Evolutionary conservation across 2,797 vertebrate species (phyloP), one percentile per base, ranked within the genome.

Genomic region (Oreortyx pictus): DNA sequence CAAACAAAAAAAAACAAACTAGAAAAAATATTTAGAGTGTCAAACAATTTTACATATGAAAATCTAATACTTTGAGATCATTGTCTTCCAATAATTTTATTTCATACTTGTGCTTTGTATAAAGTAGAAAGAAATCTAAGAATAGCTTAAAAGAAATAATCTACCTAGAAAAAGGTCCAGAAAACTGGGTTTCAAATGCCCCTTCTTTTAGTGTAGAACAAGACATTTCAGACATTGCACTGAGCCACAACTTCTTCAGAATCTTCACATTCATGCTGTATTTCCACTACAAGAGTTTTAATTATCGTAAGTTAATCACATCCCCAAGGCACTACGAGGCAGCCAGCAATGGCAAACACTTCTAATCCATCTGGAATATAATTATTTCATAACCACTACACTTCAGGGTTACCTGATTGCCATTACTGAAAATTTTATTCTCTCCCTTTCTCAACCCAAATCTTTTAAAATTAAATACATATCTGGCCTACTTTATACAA

Each of bases 261-360:
- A 19, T 83, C 81, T 87, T 50, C 15, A 22, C 20, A 23, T 86
- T 90, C 67, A 54, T 29, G 8, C 52, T 39, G 12, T 75, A 92
- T 81, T 95, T 88, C 44, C 44, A 86, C 33, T 82, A 15, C 13
- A 94, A 90, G 67, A 78, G 76, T 64, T 88, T 93, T 95, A 96
- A 96, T 97, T 94, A 96, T 90, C 88, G 29, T 81, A 94, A 92
- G 33, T 78, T 95, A 93, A 96, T 95, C 92, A 93, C 71, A 95
- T 89, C 85, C 94, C 88, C 2, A 1, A 90, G 88, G 95, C 82
- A 92, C 91, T 66, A 77, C 43, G 71, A 94, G 54, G 73, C 80
- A 93, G 77, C 60, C 86, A 71, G 75, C 60, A 96, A 73, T 50
- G 73, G 88, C 0, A 31, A 87, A 87, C 91, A 35, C 67, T 73